A percentile compares a stretch with the other conserved stretches of the same genome.
These are phyloP conservation scores for Periophthalmodon schlosseri DNA, from an alignment of 2,113 vertebrate species.

Conservation along the genomic window DNA sequence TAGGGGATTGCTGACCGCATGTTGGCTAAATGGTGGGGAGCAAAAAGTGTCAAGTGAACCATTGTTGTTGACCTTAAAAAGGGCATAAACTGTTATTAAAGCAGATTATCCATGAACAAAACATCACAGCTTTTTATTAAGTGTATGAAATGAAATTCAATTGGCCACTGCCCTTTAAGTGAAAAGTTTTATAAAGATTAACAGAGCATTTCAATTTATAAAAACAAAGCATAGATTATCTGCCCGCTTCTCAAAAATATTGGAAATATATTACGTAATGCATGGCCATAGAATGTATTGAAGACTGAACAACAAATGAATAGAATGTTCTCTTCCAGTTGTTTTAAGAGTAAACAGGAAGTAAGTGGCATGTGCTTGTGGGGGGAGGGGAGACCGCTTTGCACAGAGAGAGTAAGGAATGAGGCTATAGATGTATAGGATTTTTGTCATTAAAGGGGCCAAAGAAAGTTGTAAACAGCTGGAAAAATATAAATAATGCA, in stretches of 20 bases:
- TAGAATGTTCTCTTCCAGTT: slow-evolving; percentile 53
- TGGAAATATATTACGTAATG: background rate
- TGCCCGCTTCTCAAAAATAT: background rate
- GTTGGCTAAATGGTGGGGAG: slow-evolving; percentile 15
- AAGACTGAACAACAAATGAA: slow-evolving; percentile 44
- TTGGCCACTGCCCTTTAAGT: background rate
- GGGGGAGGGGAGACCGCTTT: slow-evolving; percentile 51
- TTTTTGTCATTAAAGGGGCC: background rate
- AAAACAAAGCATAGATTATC: background rate
- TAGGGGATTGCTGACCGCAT: slow-evolving; percentile 36
- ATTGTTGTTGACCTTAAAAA: slow-evolving; percentile 19
- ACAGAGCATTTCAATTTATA: background rate
- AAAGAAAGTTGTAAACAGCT: background rate
- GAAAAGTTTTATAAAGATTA: background rate
- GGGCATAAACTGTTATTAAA: background rate
- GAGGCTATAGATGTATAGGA: background rate
- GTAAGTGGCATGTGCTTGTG: slow-evolving; percentile 52
- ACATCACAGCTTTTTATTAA: background rate
- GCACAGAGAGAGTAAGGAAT: slow-evolving; percentile 6
- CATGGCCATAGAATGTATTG: slow-evolving; percentile 17
- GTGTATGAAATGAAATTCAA: background rate
- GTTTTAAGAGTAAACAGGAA: slow-evolving; percentile 79
- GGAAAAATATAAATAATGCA: background rate
- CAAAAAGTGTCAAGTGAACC: background rate
- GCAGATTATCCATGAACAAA: background rate